Evolutionary conservation across 2,797 vertebrate genomes (phyloP), one percentile per base, ranked within the genome.

Genomic region (Columba guinea): DNA sequence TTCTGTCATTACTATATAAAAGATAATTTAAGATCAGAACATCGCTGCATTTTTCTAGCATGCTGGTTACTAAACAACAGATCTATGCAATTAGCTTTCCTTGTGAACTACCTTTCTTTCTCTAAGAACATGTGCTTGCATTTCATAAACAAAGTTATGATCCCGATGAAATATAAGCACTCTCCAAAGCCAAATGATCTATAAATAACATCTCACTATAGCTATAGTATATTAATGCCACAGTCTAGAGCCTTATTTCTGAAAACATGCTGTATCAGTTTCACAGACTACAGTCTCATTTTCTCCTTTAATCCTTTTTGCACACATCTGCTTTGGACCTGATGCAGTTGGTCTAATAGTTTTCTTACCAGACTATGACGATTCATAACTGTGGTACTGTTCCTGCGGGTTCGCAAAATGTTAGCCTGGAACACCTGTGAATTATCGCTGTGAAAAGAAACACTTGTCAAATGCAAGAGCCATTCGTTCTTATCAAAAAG

Each of bases 391-490:
- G 98, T 98, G 41, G 98, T 98, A 94, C 98, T 99, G 95, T 99
- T 99, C 96, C 98, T 98, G 94, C 98, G 98, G 95, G 98, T 98
- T 67, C 98, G 98, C 86, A 98, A 89, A 34, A 98, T 94, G 39
- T 98, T 98, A 95, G 97, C 95, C 95, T 99, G 98, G 97, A 99
- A 99, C 94, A 99, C 98, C 80, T 98, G 99, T 16, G 98, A 97
- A 91, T 97, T 98, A 94, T 99, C 98, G 46, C 99, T 99, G 97
- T 18, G 93, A 62, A 94, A 85, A 95, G 91, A 97, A 95, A 96
- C 49, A 95, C 20, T 55, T 46, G 87, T 96, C 83, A 96, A 62
- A 94, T 23, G 51, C 84, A 81, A 92, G 86, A 87, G 68, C 53
- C 65, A 89, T 90, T 91, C 93, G 83, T 88, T 19, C 91, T 85